Percentiles rank a stretch among this genome's conserved stretches.
Conservation (phyloP, 2,797 vertebrate genomes). For the Hydrocynus forskahlii region DNA sequence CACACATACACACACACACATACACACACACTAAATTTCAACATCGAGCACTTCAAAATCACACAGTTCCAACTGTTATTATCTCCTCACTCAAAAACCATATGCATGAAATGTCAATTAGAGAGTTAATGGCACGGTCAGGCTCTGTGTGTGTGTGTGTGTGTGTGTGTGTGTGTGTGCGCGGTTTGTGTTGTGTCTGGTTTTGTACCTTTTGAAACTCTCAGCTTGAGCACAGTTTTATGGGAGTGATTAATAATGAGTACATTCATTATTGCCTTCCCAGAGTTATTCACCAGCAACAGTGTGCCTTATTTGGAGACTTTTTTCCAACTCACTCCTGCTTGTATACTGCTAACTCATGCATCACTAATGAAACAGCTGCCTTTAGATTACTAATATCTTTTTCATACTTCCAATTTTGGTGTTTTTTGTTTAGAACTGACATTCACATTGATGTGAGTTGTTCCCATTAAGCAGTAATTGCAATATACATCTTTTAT, state of each 20-base stretch:
- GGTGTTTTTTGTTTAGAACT: too few relatives aligned
- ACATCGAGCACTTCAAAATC: neutral
- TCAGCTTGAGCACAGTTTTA: conserved; percentile 24
- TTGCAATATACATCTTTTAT: too few relatives aligned
- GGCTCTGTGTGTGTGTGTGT: neutral
- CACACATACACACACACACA: too few relatives aligned
- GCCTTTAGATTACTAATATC: neutral
- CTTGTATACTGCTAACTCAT: neutral
- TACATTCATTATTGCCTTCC: neutral
- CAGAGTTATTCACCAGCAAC: conserved; percentile 5
- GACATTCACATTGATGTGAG: too few relatives aligned
- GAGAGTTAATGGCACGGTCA: conserved; percentile 21
- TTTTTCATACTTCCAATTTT: too few relatives aligned
- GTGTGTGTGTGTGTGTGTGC: neutral
- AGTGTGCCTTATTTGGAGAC: conserved; percentile 8
- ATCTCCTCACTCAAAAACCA: conserved; percentile 35
- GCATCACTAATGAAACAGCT: neutral
- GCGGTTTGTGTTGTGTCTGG: neutral
- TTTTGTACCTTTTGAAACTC: neutral
- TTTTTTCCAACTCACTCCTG: neutral
- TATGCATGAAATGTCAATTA: conserved; percentile 40
- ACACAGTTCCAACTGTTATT: conserved; percentile 19
- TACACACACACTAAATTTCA: too few relatives aligned
- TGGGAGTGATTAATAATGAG: neutral
- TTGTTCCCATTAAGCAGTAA: too few relatives aligned